These are phyloP conservation scores for Alethe castanea DNA, from an alignment of 2,113 vertebrate species.

Conservation along the genomic window DNA sequence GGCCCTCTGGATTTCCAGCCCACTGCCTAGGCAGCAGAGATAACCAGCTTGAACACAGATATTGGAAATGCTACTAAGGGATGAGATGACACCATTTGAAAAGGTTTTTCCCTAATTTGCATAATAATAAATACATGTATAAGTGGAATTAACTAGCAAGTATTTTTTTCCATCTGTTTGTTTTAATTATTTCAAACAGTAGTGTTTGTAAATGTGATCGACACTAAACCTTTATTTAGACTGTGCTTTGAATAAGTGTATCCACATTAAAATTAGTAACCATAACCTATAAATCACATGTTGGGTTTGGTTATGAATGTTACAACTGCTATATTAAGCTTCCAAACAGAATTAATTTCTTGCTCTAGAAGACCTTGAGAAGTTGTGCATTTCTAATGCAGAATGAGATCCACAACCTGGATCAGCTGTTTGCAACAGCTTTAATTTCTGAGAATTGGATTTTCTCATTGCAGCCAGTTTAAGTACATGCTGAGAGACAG, in stretches of 20 bases:
- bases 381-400: not conserved
- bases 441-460: not conserved
- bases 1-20: not conserved
- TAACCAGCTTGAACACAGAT: not conserved
- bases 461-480: not conserved
- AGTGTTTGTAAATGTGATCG: constrained; percentile 68
- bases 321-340: constrained; percentile 14
- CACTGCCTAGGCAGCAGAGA: not conserved
- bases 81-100: constrained; percentile 6
- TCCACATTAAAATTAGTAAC: constrained; percentile 54
- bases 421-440: not conserved
- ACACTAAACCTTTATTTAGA: constrained; percentile 65
- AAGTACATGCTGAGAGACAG: not conserved
- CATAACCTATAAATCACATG: constrained; percentile 37
- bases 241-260: constrained; percentile 61
- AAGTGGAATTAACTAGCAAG: constrained; percentile 56
- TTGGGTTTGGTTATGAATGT: not conserved
- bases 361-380: constrained; percentile 15
- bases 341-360: not conserved
- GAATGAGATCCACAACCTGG: not conserved
- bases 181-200: constrained; percentile 65
- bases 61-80: not conserved
- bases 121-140: constrained; percentile 57
- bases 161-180: constrained; percentile 49
- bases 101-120: constrained; percentile 55